Conservation (phyloP, 1,140 invertebrate genomes). For the Lucilia sericata region DNA sequence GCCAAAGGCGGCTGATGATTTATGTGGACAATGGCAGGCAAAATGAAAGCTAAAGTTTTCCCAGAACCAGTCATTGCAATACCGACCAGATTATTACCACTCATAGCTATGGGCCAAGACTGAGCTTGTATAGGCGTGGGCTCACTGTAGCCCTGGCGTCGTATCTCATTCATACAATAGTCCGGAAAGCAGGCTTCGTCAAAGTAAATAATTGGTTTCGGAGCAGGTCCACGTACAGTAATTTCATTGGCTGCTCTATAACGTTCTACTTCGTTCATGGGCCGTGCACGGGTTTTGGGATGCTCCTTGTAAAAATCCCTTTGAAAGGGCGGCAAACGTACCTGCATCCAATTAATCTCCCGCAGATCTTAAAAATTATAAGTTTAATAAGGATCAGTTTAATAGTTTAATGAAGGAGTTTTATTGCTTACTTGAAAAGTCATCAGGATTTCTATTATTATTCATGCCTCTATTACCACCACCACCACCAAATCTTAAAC, state of each 20-base stretch:
- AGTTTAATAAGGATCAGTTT: neutral
- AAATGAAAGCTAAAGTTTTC: constrained; percentile 84
- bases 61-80: constrained; percentile 94
- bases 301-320: constrained; percentile 94
- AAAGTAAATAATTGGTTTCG: constrained; percentile 82
- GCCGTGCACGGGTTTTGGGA: constrained; percentile 76
- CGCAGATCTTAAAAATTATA: constrained; percentile 49
- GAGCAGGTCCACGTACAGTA: constrained; percentile 81
- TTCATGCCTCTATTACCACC: constrained; percentile 49
- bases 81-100: constrained; percentile 88
- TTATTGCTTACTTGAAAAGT: constrained; percentile 50
- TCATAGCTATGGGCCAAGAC: constrained; percentile 92
- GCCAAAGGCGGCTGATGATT: constrained; percentile 84
- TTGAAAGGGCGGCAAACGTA: constrained; percentile 85
- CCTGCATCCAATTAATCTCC: constrained; percentile 65
- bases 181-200: constrained; percentile 87
- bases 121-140: constrained; percentile 90
- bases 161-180: constrained; percentile 76
- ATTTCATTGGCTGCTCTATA: constrained; percentile 82
- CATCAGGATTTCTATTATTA: constrained; percentile 45
- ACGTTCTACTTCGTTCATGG: constrained; percentile 79
- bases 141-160: constrained; percentile 76
- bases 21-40: constrained; percentile 91
- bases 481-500: constrained; percentile 42
- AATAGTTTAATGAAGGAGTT: neutral